Base-by-base conservation (phyloP, 2,113 vertebrate genomes). In the Zapornia atra region DNA sequence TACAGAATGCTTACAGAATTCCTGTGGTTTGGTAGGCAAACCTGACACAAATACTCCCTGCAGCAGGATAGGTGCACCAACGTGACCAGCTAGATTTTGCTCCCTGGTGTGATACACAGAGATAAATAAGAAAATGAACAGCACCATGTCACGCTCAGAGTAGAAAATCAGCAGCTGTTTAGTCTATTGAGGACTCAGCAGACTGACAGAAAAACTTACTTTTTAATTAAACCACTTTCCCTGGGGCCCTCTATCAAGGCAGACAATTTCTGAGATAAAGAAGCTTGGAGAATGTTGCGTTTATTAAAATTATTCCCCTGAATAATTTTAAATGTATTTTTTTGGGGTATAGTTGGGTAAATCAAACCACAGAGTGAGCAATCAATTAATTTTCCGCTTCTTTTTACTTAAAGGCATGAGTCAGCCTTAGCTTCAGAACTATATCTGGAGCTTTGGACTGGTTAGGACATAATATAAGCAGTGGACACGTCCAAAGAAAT, bases 191-290 rank as follows among this genome's bases (percentile, higher is more conserved):
- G 50, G 57, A 94, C 54, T 94, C 72, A 90, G 80, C n/a, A 91
- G 96, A 96, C 71, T 91, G 89, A 94, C 80, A 95, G 46, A 92
- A 85, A 84, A 53, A 56, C 31, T 86, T 91, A 93, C 63, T 96
- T 96, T 97, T 82, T 92, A 96, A 97, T 96, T 94, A 94, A 97
- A 83, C 46, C 15, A 18, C 40, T 82, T 95, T 95, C 95, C 72
- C 90, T 46, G 56, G 60, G 91, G 93, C 28, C 86, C 68, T 90
- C 7, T 88, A 92, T 88, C 73, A 81, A 96, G 71, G 71, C 76
- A 72, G 96, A 96, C 44, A 86, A 94, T 87, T 95, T 96, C 64
- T 36, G 69, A 92, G 48, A 95, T 73, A 86, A 76, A 80, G 63
- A 11, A 90, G 21, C 64, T 89, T 86, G 40, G 50, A 92, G 95